Conservation (phyloP, 1,140 invertebrate species). For the Drosophila lini region DNA sequence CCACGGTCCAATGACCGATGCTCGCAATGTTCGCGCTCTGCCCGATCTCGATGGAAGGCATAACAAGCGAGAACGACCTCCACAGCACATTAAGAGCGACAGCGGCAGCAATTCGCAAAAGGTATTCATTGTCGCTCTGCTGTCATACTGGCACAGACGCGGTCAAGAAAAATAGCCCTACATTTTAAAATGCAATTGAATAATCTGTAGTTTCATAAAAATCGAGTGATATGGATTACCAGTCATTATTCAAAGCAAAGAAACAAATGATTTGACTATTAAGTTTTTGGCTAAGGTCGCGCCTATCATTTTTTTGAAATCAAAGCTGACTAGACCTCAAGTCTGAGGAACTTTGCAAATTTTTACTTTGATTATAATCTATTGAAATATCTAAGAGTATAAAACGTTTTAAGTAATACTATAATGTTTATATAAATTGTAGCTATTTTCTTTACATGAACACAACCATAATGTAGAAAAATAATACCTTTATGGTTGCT, state of each 20-base stretch:
- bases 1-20: constrained; percentile 78
- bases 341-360: no score
- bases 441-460: no score
- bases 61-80: constrained; percentile 78
- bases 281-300: no score
- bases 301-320: no score
- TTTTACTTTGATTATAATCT: no score
- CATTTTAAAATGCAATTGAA: no score
- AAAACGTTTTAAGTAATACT: no score
- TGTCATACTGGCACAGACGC: background rate
- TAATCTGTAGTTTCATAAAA: background rate
- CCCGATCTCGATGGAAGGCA: constrained; percentile 62
- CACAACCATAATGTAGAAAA: no score
- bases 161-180: background rate
- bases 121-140: constrained; percentile 48
- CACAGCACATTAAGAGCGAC: constrained; percentile 63
- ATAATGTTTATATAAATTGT: no score
- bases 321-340: no score
- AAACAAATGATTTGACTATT: background rate
- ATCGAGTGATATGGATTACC: background rate
- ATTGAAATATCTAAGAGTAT: no score
- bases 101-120: constrained; percentile 63
- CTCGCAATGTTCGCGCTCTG: constrained; percentile 46
- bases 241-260: background rate
- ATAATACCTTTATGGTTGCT: background rate